phyloP scores from a whole-genome alignment of 2,113 vertebrate species.

The Sclerurus mexicanus region DNA sequence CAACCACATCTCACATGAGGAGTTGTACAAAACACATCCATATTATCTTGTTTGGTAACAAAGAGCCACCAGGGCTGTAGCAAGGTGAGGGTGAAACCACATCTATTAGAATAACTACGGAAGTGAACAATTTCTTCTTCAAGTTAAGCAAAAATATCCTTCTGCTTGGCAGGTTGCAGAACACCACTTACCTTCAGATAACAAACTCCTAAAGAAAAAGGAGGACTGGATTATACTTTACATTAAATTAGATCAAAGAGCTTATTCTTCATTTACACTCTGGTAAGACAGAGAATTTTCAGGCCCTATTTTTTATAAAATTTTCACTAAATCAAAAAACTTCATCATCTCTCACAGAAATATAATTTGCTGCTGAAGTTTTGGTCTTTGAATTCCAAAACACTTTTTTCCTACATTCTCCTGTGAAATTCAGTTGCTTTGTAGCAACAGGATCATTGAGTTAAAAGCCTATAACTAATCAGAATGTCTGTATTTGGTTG shows the following conservation, averaged over 20 bases:
- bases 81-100: neutral
- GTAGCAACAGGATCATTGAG: neutral
- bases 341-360: neutral
- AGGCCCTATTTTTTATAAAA: neutral
- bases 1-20: too few species aligned
- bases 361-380: neutral
- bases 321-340: neutral
- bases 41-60: neutral
- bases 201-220: conserved; percentile 26
- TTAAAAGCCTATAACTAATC: neutral
- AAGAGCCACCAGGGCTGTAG: neutral
- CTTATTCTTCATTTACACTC: neutral
- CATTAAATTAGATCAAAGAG: neutral
- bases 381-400: neutral
- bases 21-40: neutral
- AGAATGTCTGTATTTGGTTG: neutral
- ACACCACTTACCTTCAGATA: neutral
- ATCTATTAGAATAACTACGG: neutral
- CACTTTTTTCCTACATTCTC: neutral
- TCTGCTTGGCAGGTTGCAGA: neutral
- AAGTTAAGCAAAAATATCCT: neutral
- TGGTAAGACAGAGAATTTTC: neutral
- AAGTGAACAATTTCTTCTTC: neutral
- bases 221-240: neutral
- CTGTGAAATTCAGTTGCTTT: neutral